These are phyloP conservation scores for Cotesia chilonis DNA, from an alignment of 1,140 invertebrate species.

Conservation along the genomic window DNA sequence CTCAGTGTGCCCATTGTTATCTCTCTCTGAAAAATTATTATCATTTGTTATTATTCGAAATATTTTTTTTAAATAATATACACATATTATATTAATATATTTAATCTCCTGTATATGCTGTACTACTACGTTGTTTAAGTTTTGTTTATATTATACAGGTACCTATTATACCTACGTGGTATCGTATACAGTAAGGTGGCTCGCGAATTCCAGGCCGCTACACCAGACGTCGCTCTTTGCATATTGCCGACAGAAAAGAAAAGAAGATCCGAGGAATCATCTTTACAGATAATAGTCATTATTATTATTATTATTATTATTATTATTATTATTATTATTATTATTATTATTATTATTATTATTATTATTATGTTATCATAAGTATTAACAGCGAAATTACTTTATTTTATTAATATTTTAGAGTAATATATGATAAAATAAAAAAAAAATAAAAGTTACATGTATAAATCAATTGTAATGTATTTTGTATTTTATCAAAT, in stretches of 20 bases:
- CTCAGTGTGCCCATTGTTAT: not conserved
- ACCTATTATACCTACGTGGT: constrained; percentile 66
- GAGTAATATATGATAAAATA: not conserved
- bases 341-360: too few relatives aligned
- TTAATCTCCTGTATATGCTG: not conserved
- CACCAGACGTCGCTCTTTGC: constrained; percentile 61
- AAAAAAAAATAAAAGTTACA: not conserved
- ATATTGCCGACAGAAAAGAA: constrained; percentile 55
- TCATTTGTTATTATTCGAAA: too few relatives aligned
- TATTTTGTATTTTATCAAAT: too few relatives aligned
- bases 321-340: not conserved
- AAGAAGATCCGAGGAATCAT: constrained; percentile 18
- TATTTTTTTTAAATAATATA: too few relatives aligned
- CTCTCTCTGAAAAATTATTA: too few relatives aligned
- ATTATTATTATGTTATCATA: too few relatives aligned
- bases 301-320: too few relatives aligned
- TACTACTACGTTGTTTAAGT: not conserved
- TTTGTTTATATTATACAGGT: constrained; percentile 59
- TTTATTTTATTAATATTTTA: too few relatives aligned
- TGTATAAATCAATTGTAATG: too few relatives aligned
- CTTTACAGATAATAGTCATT: not conserved
- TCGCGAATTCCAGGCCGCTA: constrained; percentile 61
- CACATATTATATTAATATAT: too few relatives aligned
- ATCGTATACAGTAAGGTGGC: constrained; percentile 64
- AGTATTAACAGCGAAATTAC: not conserved